Base-by-base conservation (phyloP, 2,888 invertebrate genomes). In the Pseudococcus longispinus region DNA sequence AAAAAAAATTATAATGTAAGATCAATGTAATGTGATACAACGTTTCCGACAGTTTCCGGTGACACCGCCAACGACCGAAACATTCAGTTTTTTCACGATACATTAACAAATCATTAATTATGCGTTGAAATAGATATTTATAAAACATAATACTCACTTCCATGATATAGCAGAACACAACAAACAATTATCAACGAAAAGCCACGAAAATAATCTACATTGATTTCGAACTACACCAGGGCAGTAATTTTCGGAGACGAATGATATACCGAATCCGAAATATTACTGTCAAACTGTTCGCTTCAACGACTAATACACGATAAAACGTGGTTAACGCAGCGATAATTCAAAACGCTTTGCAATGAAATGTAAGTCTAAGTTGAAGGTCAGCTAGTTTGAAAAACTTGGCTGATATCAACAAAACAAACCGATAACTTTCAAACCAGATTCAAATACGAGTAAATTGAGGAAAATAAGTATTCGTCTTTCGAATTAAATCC, bases 321-420 rank as follows among this genome's bases (percentile, higher is more conserved):
- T 80, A 80, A 80, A 80, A 20, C 20, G 77, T 26, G 32, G 77
- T 80, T 29, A 80, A 70, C 29, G 29, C 42, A 13, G 29, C 77
- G 32, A 80, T 80, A 80, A 80, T 23, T 80, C 77, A 42, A 80
- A 80, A 42, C 23, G 42, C 42, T 80, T 74, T 37, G 26, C 20
- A 42, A n/a, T 8, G 42, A 29, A 80, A 42, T 80, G 13, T 37
- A 26, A 26, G 15, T 80, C 20, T 80, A 23, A 80, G 77, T 42
- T 80, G 77, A 80, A 80, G 77, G 77, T 80, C 77, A 80, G 77
- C 77, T 29, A 80, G 77, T 80, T 80, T 37, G 37, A 80, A 42
- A 80, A 80, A 80, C 77, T 80, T 15, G 77, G 42, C 42, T 80
- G 77, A 80, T 80, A 80, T 80, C 77, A 80, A 80, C 77, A 80